phyloP scores from a whole-genome alignment of 2,113 vertebrate genomes.

The Upupa epops region DNA sequence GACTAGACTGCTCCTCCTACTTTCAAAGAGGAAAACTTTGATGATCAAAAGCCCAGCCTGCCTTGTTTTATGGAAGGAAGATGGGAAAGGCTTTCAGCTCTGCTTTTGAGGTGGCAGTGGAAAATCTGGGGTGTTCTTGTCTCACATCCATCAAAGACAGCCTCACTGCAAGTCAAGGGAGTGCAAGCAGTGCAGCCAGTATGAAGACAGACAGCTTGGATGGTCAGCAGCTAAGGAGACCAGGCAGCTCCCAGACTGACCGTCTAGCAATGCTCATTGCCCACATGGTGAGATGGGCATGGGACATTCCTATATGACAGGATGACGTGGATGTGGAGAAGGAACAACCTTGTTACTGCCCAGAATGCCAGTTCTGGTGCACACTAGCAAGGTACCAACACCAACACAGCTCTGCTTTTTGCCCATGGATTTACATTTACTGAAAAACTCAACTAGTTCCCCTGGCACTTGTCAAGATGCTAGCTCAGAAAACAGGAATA shows the following conservation, averaged over 20 bases:
- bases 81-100: neutral
- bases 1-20: constrained; percentile 23
- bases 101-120: neutral
- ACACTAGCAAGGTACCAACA: accelerated
- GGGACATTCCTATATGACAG: neutral
- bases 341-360: neutral
- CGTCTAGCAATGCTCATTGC: neutral
- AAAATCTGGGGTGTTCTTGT: neutral
- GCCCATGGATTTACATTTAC: neutral
- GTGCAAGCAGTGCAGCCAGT: neutral
- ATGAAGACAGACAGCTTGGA: neutral
- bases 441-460: neutral
- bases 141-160: neutral
- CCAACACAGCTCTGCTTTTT: neutral
- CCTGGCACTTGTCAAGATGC: neutral
- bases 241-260: neutral
- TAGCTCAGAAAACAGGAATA: neutral
- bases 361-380: neutral
- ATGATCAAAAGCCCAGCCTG: constrained; percentile 1
- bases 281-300: neutral
- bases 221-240: neutral
- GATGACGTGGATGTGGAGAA: neutral
- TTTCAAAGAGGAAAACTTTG: constrained; percentile 19
- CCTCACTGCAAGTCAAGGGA: neutral
- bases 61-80: neutral